These are phyloP conservation scores for Aythya baeri DNA, from an alignment of 2,113 vertebrate genomes.

Conservation along the genomic window DNA sequence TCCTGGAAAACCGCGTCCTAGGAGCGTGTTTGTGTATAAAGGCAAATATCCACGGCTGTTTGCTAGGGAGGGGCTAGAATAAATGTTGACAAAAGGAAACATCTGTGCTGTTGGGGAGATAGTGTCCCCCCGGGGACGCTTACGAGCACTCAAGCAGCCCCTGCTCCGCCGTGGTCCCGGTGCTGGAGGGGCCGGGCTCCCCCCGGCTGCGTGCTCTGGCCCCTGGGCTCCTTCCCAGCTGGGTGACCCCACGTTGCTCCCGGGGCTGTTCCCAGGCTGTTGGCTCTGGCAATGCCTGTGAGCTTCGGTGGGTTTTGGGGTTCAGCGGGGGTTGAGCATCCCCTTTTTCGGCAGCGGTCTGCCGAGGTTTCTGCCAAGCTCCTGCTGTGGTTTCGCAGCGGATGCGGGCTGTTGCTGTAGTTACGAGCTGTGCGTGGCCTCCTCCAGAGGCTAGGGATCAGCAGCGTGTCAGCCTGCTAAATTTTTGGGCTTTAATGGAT, in stretches of 20 bases:
- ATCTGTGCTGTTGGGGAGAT: neutral
- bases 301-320: neutral
- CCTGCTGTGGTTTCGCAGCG: neutral
- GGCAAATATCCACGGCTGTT: fast-evolving
- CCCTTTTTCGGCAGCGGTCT: neutral
- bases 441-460: neutral
- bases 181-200: too few relatives aligned
- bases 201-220: too few relatives aligned
- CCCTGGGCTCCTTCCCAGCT: too few relatives aligned
- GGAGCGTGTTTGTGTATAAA: neutral
- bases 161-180: neutral
- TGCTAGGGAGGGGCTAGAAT: neutral
- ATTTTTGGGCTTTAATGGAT: neutral
- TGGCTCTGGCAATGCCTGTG: neutral
- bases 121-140: neutral
- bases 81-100: neutral
- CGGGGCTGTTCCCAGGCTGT: fast-evolving
- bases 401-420: neutral
- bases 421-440: neutral
- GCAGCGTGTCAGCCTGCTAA: neutral
- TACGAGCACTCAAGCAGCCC: neutral
- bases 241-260: too few relatives aligned
- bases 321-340: neutral
- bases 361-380: neutral
- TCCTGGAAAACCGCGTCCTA: neutral